Evolutionary conservation across 2,888 invertebrate species (phyloP).

Genomic region (Cheilosia vulpina): DNA sequence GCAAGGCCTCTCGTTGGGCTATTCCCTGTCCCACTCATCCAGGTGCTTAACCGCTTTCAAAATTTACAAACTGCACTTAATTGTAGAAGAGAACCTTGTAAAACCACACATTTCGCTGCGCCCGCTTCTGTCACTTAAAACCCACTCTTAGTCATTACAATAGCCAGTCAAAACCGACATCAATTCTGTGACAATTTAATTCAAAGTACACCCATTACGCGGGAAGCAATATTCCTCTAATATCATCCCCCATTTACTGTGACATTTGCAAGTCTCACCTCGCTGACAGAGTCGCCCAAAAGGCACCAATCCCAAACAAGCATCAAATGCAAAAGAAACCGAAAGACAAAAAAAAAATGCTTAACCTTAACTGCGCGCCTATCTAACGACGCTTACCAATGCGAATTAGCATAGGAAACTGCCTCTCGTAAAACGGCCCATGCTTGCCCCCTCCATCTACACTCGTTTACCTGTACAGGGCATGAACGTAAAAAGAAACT

Average conservation of each 20-base stretch:
- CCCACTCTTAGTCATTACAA: too few relatives aligned
- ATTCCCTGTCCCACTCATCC: too few relatives aligned
- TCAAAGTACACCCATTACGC: constrained; percentile 23
- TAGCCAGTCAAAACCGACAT: neutral
- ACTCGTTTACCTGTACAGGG: constrained; percentile 49
- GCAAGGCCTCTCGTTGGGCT: too few relatives aligned
- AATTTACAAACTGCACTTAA: too few relatives aligned
- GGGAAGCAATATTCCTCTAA: neutral
- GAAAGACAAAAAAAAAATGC: constrained; percentile 1
- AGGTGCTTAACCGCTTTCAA: too few relatives aligned
- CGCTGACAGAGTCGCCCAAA: constrained; percentile 19
- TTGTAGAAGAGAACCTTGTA: too few relatives aligned
- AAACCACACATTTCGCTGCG: too few relatives aligned
- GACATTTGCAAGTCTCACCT: constrained; percentile 32
- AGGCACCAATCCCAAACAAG: constrained; percentile 13
- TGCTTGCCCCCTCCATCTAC: neutral
- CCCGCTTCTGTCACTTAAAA: too few relatives aligned
- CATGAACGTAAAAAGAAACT: constrained; percentile 72
- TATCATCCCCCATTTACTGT: constrained; percentile 26
- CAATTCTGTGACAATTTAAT: constrained; percentile 16
- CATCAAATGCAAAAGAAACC: constrained; percentile 28
- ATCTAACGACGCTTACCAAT: constrained; percentile 33
- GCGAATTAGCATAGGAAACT: constrained; percentile 71
- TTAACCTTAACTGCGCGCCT: constrained; percentile 12
- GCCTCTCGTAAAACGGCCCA: constrained; percentile 34